Conservation (phyloP, 2,113 vertebrate genomes). For the Laterallus jamaicensis region DNA sequence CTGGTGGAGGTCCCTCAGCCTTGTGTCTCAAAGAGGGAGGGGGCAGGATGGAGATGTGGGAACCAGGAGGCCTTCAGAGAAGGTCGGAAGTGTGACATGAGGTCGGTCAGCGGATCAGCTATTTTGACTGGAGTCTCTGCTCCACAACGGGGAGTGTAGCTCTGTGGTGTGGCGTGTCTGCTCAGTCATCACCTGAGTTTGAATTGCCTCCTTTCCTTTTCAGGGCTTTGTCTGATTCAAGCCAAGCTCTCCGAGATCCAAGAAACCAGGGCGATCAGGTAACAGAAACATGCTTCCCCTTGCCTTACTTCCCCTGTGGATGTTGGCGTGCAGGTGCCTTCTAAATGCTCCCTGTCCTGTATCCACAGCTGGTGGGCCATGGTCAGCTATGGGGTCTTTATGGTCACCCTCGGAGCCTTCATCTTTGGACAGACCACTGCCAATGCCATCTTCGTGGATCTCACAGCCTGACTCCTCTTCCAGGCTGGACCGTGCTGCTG, state of each 20-base stretch:
- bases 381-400: constrained; percentile 82
- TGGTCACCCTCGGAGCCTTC: constrained; percentile 86
- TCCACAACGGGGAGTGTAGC: fast-evolving
- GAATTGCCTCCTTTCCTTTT: constrained; percentile 24
- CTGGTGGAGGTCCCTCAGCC: neutral
- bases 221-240: constrained; percentile 92
- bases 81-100: neutral
- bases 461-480: constrained; percentile 66
- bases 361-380: constrained; percentile 86
- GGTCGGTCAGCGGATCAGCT: neutral
- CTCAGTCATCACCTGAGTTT: neutral
- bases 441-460: constrained; percentile 80
- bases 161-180: neutral
- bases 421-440: constrained; percentile 89
- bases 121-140: neutral
- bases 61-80: neutral
- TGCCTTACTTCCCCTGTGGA: neutral
- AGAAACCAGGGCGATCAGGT: constrained; percentile 85
- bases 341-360: neutral
- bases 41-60: neutral
- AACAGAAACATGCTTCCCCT: neutral
- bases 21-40: neutral
- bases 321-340: neutral
- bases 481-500: neutral
- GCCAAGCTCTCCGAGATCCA: constrained; percentile 91